phyloP scores from a whole-genome alignment of 2,797 vertebrate species.

The Schizothorax lantsangensis region DNA sequence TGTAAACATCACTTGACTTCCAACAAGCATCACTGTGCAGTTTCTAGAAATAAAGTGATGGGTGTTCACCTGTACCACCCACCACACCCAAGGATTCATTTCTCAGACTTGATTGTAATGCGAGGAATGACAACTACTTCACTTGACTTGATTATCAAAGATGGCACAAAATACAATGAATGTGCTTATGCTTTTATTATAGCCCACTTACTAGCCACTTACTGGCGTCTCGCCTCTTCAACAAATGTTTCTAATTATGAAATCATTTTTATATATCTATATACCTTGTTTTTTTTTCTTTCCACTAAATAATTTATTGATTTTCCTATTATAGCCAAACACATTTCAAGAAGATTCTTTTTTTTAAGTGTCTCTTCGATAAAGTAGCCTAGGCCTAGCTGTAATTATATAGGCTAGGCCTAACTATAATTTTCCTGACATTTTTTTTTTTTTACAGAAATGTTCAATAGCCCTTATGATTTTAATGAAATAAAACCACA shows the following conservation, averaged over 20 bases:
- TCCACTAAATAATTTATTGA: no score
- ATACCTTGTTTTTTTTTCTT: no score
- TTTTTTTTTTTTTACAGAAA: background rate
- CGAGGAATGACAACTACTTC: background rate
- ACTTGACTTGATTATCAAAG: background rate
- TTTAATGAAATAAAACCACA: background rate
- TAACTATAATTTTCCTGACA: no score
- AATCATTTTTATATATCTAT: background rate
- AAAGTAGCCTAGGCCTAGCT: no score
- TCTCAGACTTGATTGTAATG: background rate
- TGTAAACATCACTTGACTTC: no score
- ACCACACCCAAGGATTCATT: background rate
- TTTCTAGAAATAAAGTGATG: background rate
- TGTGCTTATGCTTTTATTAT: background rate
- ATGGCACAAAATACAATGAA: background rate
- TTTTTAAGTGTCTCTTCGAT: no score
- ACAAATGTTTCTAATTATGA: background rate
- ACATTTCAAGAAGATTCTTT: no score
- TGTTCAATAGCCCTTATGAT: background rate
- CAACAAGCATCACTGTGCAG: no score
- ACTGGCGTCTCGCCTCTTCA: background rate
- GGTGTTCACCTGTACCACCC: background rate
- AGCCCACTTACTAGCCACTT: background rate
- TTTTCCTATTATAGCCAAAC: no score
- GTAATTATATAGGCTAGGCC: no score